Evolutionary conservation across 2,797 vertebrate species (phyloP), one percentile per base, ranked within the genome.

Genomic region (Notolabrus celidotus): DNA sequence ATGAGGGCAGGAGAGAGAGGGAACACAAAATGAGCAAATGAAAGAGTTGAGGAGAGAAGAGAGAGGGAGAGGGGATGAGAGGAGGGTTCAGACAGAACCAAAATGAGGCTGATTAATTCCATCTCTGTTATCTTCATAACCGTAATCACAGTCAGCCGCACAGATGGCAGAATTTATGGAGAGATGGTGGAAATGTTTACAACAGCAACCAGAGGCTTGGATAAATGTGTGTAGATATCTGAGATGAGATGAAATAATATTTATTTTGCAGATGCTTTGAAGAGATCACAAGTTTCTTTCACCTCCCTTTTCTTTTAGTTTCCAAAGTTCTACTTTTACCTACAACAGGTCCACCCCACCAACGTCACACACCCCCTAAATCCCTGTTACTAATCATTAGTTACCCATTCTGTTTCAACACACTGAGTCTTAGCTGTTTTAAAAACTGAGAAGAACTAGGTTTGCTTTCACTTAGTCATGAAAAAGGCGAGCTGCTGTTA

Each of bases 21-120:
- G 49, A 66, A 27, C 0, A 55, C 16, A 54, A 74, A 77, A 73
- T 33, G 70, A 79, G 59, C 46, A 61, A 74, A 72, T 43, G 61
- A 77, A 71, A 72, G 47, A 61, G 63, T 54, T 19, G 34, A 62
- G 19, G 43, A 43, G n/a, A 49, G 50, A 47, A 42, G 49, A 31
- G 29, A 31, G 29, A 52, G 3, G 2, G 29, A 31, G 29, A 52
- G 3, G 2, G 2, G 51, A 57, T 39, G 67, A 73, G 39, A 67
- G 41, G 38, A 20, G 8, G 46, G 42, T 74, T 77, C 67, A 75
- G 59, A 79, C 54, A 19, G 34, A 7, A 62, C 9, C 50, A 67
- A 43, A 69, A 17, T 7, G 19, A 38, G 46, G 22, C 36, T 66
- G 45, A 81, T 82, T 56, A 53, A 75, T 61, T 64, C 59, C 14